Evolutionary conservation across 2,113 vertebrate species (phyloP).

Genomic region (Bos taurus): DNA sequence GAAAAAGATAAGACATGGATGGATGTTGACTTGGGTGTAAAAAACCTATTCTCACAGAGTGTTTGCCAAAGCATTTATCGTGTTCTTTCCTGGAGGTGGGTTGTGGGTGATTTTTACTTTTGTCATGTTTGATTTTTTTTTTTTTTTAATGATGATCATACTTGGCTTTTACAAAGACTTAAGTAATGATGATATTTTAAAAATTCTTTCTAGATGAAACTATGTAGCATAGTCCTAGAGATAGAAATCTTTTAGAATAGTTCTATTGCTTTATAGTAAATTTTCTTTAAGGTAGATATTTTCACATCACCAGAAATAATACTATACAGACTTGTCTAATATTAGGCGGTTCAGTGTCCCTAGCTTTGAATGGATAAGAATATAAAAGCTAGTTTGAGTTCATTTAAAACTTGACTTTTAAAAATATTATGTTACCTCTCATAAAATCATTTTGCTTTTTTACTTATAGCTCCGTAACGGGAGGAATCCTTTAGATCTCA

Average conservation of each 20-base stretch:
- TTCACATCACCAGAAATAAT: slow-evolving; percentile 3
- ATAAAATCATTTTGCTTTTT: neutral
- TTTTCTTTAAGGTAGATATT: slow-evolving; percentile 34
- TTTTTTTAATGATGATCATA: neutral
- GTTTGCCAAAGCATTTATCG: neutral
- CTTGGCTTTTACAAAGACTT: slow-evolving; percentile 23
- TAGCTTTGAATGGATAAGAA: slow-evolving; percentile 5
- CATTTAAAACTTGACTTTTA: slow-evolving; percentile 16
- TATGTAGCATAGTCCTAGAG: neutral
- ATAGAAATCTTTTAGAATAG: neutral
- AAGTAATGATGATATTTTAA: neutral
- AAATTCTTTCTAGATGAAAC: slow-evolving; percentile 22
- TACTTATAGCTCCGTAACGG: slow-evolving; percentile 89
- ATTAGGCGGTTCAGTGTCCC: neutral
- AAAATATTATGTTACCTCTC: neutral
- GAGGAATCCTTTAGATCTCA: slow-evolving; percentile 93
- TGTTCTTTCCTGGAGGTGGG: neutral
- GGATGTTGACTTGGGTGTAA: neutral
- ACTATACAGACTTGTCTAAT: neutral
- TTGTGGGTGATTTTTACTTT: neutral
- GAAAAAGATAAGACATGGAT: neutral
- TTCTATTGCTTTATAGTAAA: neutral
- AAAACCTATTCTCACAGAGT: neutral
- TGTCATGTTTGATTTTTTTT: neutral
- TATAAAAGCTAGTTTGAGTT: slow-evolving; percentile 23